Base-by-base conservation (phyloP, 2,113 vertebrate species). In the Actinemys pallida region DNA sequence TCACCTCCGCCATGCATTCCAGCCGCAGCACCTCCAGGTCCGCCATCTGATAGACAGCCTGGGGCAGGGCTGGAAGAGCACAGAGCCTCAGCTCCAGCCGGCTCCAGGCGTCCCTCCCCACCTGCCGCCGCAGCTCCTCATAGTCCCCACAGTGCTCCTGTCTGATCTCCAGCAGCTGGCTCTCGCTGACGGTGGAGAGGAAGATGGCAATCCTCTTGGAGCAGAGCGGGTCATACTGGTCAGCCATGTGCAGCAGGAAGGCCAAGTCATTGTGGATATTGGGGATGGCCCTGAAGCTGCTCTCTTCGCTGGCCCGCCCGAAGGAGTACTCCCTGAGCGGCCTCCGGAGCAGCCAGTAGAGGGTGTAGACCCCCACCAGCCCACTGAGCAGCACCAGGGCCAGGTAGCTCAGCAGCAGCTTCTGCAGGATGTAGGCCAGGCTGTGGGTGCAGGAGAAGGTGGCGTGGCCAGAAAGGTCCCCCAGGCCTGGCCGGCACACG, bases 241-340 rank as follows among this genome's bases (percentile, higher is more conserved):
- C 98, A 3, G 98, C 95, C 98, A 99, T 98, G 97, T 99, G 98
- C 31, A 99, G 85, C 59, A 99, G 98, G 56, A 99, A 99, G 79
- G 98, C 98, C 95, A 99, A 97, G 96, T 99, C 99, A 9, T 99
- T 99, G 24, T 96, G 97, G 25, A 98, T 97, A 72, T 98, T 98
- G 2, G 98, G 98, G 2, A 98, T 97, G 10, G 98, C 98, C 85
- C 95, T 88, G 84, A 98, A 92, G 50, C 96, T 97, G 78, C 92
- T 94, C 45, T 95, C 62, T 59, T 98, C 98, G 9, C 95, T 98
- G 22, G 98, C 91, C 19, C 92, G 95, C 90, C 97, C 96, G 91
- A 99, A 99, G 76, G 98, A 98, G 88, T 99, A 99, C 54, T 98
- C 97, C 35, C 96, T 97, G 50, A 99, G 94, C 25, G 98, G 97